Base-by-base conservation (phyloP, 1,140 invertebrate species). In the Neodiprion fabricii region DNA sequence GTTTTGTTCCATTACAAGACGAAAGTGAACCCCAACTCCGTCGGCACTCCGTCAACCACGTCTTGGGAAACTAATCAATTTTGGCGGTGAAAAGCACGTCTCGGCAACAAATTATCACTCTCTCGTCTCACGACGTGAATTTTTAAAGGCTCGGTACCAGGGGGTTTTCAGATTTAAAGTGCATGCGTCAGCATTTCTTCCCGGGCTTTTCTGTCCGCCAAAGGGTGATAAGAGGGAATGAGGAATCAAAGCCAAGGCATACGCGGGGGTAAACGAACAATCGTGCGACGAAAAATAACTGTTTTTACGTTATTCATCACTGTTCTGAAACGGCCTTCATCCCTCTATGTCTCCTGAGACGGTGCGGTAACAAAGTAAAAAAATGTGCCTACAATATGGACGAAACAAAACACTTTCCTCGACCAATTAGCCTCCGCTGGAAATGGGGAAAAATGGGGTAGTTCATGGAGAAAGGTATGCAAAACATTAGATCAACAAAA, bases 151-250 rank as follows among this genome's bases (percentile, higher is more conserved):
- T 49, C 17, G n/a, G 17, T 11, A 2, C 50, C 66, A 61, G 53
- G 53, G 9, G 53, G 53, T 61, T 40, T 40, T 48, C 40, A 70
- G 71, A 77, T 79, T 79, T 77, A 72, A 78, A 79, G 76, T 77
- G 76, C 75, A 77, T 76, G 77, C 76, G 77, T 79, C 71, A 71
- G 75, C 77, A 74, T 73, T 75, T 73, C 79, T 77, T 76, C 53
- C 0, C 53, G 5, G 53, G 53, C 28, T 61, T 61, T 61, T 9
- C 11, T 14, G 53, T 17, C n/a, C n/a, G 11, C 8, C 53, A 17
- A 61, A 61, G 53, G n/a, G 53, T 61, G 53, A 17, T 17, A 17
- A 21, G 17, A 21, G 11, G 53, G n/a, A 61, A 61, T 14, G 53
- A 12, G n/a, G 53, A 0, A 61, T 17, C 53, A 17, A 12, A 61